Evolutionary conservation across 2,113 vertebrate genomes (phyloP).

Genomic region (Myiagra hebetior): DNA sequence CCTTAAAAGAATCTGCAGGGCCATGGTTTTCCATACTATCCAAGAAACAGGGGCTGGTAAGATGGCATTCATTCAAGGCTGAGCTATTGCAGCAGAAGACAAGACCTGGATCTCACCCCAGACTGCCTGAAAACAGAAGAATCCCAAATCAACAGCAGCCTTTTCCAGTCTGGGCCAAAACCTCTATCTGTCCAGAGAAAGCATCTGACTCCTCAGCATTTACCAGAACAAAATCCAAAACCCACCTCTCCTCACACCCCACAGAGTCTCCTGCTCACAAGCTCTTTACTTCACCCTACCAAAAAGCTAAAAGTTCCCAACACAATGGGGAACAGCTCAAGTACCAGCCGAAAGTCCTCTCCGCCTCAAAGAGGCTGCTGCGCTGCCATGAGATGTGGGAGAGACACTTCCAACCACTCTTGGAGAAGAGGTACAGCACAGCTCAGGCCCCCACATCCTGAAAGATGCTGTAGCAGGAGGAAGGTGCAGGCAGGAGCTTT

Average conservation of each 20-base stretch:
- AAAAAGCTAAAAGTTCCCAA: neutral
- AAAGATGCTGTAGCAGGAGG: neutral
- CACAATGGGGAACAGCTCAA: neutral
- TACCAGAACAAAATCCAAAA: neutral
- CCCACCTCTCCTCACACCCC: neutral
- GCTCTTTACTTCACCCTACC: neutral
- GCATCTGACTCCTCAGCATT: neutral
- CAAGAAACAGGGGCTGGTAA: neutral
- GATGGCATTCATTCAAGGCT: neutral
- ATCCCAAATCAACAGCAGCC: neutral
- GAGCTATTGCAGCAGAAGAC: neutral
- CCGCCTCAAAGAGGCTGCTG: neutral
- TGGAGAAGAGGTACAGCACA: neutral
- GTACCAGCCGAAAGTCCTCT: neutral
- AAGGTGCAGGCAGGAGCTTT: neutral
- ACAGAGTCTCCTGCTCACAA: neutral
- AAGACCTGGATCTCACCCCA: neutral
- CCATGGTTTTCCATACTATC: neutral
- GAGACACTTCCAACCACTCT: rapidly evolving
- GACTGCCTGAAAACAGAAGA: neutral
- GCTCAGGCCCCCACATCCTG: neutral
- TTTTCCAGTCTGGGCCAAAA: neutral
- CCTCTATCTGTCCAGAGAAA: neutral
- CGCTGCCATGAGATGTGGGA: neutral
- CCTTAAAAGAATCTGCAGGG: neutral